Base-by-base conservation (phyloP, 2,113 vertebrate genomes). In the Macquaria australasica region DNA sequence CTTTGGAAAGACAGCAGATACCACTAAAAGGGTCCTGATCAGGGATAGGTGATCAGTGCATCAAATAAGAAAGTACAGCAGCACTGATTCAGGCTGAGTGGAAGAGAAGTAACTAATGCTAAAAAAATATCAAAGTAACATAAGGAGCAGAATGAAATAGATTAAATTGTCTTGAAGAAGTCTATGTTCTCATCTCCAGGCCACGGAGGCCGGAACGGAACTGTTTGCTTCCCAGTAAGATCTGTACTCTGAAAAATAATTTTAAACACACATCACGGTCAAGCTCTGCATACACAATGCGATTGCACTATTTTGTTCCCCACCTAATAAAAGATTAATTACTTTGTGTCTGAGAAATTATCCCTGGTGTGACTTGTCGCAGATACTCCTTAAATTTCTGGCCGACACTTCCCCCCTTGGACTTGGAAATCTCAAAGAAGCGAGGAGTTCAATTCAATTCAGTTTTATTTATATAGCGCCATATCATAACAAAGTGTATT, bases 341-440 rank as follows among this genome's bases (percentile, higher is more conserved):
- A 34, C 34, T 34, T 60, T 74, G 72, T 60, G 23, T 62, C 41
- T 60, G 39, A 60, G 23, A 73, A 73, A 73, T 34, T 34, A 34
- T 34, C 34, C 34, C 34, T 34, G 34, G 34, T 3, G 34, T 34
- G 34, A 34, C 34, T 34, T 34, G 34, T 34, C 34, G 4, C 34
- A 34, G 34, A 34, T 34, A 34, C 34, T 34, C 3, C 34, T 73
- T 12, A 68, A 28, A 41, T 48, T 48, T 68, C 66, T 68, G 23
- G 60, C 60, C 18, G 9, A 63, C 66, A 69, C 45, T 69, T 69
- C 67, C 67, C 45, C 45, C 67, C 67, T 69, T 69, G 68, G 1
- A 21, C 48, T 72, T 72, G 31, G 55, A 72, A 53, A 72, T 55
- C 16, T 34, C 69, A 5, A 72, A 72, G 67, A 69, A 69, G 45